Conservation (phyloP, 2,113 vertebrate genomes). For the Empidonax alnorum region DNA sequence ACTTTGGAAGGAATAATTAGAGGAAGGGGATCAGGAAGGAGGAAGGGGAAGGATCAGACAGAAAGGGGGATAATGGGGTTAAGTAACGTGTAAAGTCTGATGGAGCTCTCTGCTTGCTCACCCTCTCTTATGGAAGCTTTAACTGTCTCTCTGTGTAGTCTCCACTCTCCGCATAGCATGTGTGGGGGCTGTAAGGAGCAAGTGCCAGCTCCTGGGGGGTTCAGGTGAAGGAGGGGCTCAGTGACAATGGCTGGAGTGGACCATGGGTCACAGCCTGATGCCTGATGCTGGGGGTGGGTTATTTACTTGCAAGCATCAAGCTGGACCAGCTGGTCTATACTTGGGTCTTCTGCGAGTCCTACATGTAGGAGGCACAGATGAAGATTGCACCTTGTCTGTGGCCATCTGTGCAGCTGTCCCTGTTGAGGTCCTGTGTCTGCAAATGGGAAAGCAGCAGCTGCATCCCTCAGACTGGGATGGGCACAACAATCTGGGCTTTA, state of each 20-base stretch:
- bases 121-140: not conserved
- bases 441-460: not conserved
- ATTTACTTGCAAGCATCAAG: not conserved
- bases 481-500: not conserved
- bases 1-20: not conserved
- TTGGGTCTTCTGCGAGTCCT: not conserved
- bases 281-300: not conserved
- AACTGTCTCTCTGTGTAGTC: not conserved
- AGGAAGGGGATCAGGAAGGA: not conserved
- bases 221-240: not conserved
- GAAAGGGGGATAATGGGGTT: not conserved
- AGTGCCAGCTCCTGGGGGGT: not conserved
- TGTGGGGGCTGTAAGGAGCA: not conserved
- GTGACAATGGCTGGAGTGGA: rapidly evolving
- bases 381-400: not conserved
- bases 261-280: not conserved
- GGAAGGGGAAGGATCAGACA: not conserved
- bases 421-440: not conserved
- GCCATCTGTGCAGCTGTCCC: not conserved
- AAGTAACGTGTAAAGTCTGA: rapidly evolving
- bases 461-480: not conserved
- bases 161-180: not conserved
- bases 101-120: rapidly evolving
- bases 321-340: not conserved
- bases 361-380: not conserved